phyloP scores from a whole-genome alignment of 2,888 invertebrate genomes.

The Cancer borealis region DNA sequence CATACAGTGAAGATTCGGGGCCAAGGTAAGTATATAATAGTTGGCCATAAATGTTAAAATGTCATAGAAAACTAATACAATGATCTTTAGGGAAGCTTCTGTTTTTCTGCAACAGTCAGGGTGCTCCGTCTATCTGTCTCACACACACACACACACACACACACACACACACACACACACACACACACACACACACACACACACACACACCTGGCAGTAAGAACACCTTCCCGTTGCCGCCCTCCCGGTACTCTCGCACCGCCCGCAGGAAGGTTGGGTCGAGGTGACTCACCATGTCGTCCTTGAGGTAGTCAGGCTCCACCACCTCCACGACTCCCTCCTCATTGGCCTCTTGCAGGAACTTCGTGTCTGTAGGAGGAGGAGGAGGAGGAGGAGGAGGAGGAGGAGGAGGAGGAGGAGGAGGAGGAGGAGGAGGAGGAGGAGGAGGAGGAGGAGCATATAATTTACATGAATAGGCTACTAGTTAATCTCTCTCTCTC shows the following conservation, averaged over 20 bases:
- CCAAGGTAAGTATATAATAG: not conserved
- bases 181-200: too few species aligned
- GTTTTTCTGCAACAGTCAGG: not conserved
- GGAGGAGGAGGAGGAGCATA: too few species aligned
- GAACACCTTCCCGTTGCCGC: slow-evolving; percentile 27
- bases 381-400: not conserved
- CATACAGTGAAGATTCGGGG: not conserved
- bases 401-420: not conserved
- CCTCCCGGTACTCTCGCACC: not conserved
- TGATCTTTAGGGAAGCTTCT: not conserved
- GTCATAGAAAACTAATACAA: not conserved
- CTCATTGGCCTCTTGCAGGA: slow-evolving; percentile 28
- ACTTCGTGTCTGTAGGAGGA: slow-evolving; percentile 9
- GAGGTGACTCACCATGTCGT: slow-evolving; percentile 67
- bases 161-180: too few species aligned
- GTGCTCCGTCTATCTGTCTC: not conserved
- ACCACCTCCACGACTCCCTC: slow-evolving; percentile 48
- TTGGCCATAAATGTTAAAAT: not conserved
- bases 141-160: too few species aligned
- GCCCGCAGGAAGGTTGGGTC: slow-evolving; percentile 59
- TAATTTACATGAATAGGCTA: too few species aligned
- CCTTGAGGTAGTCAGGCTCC: slow-evolving; percentile 58
- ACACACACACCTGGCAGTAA: slow-evolving; percentile 14
- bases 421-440: not conserved
- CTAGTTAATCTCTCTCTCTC: too few species aligned